phyloP scores from a whole-genome alignment of 2,797 vertebrate genomes.

The Thamnophis elegans region DNA sequence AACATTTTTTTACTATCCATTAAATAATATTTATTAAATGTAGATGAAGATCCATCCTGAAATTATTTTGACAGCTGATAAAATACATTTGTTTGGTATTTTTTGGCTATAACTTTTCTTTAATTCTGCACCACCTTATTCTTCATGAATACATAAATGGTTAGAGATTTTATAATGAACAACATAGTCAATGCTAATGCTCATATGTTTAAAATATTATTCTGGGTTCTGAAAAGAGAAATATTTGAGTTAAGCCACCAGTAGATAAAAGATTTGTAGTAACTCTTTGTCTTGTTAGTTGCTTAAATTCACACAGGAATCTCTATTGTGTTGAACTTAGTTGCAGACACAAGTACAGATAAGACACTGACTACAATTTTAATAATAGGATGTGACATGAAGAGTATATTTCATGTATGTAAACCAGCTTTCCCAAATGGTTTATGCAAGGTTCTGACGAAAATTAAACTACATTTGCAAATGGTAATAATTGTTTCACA shows the following conservation, averaged over 20 bases:
- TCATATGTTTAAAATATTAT: constrained; percentile 23
- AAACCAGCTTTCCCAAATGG: not conserved
- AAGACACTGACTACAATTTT: not conserved
- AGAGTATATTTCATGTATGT: not conserved
- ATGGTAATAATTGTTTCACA: not conserved
- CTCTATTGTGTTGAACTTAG: not conserved
- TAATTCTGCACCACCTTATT: constrained; percentile 21
- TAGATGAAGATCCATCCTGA: constrained; percentile 39
- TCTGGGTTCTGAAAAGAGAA: constrained; percentile 5
- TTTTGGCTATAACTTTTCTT: constrained; percentile 29
- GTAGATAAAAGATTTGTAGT: not conserved
- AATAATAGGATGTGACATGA: not conserved
- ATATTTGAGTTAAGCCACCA: constrained; percentile 17
- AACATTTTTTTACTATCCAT: constrained; percentile 46
- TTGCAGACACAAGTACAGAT: not conserved
- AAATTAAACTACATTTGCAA: not conserved
- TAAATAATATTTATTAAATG: constrained; percentile 33
- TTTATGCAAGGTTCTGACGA: not conserved
- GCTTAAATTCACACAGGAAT: not conserved
- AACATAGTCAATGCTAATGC: constrained; percentile 13
- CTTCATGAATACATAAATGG: constrained; percentile 30
- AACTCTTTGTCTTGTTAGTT: constrained; percentile 15
- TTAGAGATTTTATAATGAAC: constrained; percentile 29
- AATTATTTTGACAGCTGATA: constrained; percentile 43
- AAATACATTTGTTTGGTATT: not conserved